Evolutionary conservation across 2,113 vertebrate genomes (phyloP).

Genomic region (Pelecanoides urinatrix): DNA sequence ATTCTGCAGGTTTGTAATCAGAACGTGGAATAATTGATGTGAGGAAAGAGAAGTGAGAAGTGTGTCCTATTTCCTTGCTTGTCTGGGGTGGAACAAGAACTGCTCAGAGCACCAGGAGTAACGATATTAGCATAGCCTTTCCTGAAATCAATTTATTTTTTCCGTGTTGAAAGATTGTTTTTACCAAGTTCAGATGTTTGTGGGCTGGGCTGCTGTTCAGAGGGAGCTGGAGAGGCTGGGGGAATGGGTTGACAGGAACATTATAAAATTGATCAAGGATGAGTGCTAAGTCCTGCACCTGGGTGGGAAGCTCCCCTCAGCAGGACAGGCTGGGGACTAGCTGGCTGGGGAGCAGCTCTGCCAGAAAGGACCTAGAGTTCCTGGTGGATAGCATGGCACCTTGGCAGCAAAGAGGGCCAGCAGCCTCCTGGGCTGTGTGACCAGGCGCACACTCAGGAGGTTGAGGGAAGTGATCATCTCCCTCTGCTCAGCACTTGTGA

Average conservation of each 20-base stretch:
- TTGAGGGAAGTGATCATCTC: not conserved
- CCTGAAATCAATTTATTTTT: not conserved
- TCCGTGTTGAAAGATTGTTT: not conserved
- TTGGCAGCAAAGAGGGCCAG: not conserved
- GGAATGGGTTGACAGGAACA: not conserved
- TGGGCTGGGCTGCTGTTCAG: not conserved
- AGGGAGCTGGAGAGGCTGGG: not conserved
- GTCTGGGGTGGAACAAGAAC: not conserved
- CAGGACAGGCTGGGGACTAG: not conserved
- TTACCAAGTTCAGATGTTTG: not conserved
- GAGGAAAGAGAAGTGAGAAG: not conserved
- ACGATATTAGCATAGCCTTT: not conserved
- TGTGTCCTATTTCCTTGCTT: not conserved
- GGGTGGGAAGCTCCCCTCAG: not conserved
- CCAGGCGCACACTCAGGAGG: not conserved
- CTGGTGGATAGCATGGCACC: not conserved
- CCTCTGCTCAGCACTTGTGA: not conserved
- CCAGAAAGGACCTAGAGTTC: not conserved
- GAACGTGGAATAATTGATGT: not conserved
- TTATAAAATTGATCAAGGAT: not conserved
- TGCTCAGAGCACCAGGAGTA: not conserved
- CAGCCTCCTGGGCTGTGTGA: not conserved
- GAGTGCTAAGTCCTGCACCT: not conserved
- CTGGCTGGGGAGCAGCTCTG: not conserved
- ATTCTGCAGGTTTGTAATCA: not conserved